A percentile compares a stretch with the other conserved stretches of the same genome.
These are phyloP conservation scores for Stegana nigrithorax DNA, from an alignment of 2,888 invertebrate species.

Conservation along the genomic window DNA sequence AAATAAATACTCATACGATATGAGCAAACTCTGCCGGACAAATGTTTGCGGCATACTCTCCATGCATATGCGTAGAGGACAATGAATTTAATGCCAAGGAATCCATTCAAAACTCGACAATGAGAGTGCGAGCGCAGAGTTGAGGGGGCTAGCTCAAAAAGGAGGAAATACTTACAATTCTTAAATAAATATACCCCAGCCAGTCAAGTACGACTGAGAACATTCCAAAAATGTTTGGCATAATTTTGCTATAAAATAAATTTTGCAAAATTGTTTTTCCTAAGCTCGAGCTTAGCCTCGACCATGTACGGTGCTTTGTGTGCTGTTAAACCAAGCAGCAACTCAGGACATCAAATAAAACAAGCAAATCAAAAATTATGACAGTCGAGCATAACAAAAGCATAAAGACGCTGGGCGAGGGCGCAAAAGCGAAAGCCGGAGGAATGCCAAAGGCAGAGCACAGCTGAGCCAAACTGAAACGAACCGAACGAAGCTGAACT, in stretches of 20 bases:
- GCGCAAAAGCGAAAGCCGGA: not conserved
- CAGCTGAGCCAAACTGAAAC: conserved; percentile 1
- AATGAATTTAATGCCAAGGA: conserved; percentile 34
- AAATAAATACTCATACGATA: conserved; percentile 19
- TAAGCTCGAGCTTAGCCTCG: conserved; percentile 52
- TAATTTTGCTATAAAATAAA: conserved; percentile 67
- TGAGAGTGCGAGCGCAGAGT: too few species aligned
- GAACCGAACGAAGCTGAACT: conserved; percentile 19
- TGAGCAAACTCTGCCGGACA: conserved; percentile 15
- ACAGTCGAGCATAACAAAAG: conserved; percentile 30
- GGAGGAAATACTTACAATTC: conserved; percentile 53
- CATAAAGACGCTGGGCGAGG: too few species aligned
- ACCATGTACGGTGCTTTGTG: not conserved
- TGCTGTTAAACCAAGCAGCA: conserved; percentile 26
- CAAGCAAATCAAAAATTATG: conserved; percentile 63
- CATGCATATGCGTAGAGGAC: conserved; percentile 40
- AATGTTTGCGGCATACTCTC: conserved; percentile 1
- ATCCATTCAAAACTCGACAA: conserved; percentile 35
- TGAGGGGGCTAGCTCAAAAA: not conserved
- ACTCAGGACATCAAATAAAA: conserved; percentile 60
- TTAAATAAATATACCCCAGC: conserved; percentile 49
- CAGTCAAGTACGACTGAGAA: conserved; percentile 37
- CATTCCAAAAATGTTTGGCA: conserved; percentile 64
- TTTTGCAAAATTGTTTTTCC: conserved; percentile 64
- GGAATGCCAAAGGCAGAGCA: not conserved